Evolutionary conservation across 2,888 invertebrate genomes (phyloP).

Genomic region (Coremacera marginata): DNA sequence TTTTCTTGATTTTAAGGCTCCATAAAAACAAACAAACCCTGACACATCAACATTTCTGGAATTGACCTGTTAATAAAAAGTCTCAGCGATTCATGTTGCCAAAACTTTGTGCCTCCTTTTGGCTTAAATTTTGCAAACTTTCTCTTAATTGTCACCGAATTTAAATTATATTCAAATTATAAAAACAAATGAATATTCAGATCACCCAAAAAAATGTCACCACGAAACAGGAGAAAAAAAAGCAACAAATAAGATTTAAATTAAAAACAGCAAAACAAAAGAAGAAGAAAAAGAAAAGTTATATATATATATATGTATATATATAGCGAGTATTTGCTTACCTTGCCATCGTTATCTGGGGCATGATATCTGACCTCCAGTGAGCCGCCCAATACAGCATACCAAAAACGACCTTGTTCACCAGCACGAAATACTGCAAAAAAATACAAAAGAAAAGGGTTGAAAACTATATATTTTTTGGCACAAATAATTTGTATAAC

Average conservation of each 20-base stretch:
- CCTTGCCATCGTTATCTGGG: constrained; percentile 73
- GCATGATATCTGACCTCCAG: constrained; percentile 77
- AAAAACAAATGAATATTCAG: not conserved
- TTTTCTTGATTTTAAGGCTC: too few species aligned
- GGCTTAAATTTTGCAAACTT: too few species aligned
- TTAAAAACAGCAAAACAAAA: constrained; percentile 15
- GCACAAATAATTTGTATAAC: too few species aligned
- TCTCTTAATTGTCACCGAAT: too few species aligned
- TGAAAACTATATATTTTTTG: too few species aligned
- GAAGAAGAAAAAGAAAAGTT: not conserved
- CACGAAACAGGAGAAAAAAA: not conserved
- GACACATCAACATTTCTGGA: too few species aligned
- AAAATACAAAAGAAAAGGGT: not conserved
- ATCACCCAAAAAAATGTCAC: not conserved
- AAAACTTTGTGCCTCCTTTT: not conserved
- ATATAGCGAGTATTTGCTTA: constrained; percentile 63
- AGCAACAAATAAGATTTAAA: constrained; percentile 22
- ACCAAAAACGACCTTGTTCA: constrained; percentile 84
- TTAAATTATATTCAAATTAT: not conserved
- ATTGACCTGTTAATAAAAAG: too few species aligned
- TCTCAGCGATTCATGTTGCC: not conserved
- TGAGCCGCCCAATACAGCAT: constrained; percentile 80
- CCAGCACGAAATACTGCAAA: constrained; percentile 80
- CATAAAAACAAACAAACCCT: too few species aligned
- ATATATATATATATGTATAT: too few species aligned